Evolutionary conservation across 1,140 invertebrate genomes (phyloP).

Genomic region (Trachymyrmex cornetzi): DNA sequence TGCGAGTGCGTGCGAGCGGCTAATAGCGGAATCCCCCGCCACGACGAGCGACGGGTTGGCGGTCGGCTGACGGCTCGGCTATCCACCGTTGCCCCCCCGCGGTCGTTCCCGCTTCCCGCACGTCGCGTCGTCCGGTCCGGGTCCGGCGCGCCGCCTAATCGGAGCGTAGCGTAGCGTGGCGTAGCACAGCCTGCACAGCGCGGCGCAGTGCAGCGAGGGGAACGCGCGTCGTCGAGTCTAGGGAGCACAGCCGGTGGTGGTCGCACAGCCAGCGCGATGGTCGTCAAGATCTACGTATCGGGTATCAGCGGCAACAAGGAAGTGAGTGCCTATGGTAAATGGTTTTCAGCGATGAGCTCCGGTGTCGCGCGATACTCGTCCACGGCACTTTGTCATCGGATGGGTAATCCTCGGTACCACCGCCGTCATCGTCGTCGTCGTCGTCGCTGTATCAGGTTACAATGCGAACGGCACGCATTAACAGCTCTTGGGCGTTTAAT

Average conservation of each 20-base stretch:
- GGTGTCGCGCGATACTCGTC: conserved; percentile 14
- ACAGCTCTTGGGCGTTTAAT: neutral
- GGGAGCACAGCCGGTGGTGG: conserved; percentile 51
- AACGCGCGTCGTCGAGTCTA: conserved; percentile 39
- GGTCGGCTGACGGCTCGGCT: neutral
- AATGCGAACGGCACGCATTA: conserved; percentile 9
- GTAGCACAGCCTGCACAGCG: neutral
- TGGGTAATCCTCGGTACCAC: too few species aligned
- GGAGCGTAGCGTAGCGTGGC: conserved; percentile 28
- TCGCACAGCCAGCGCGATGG: conserved; percentile 88
- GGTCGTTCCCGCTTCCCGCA: neutral
- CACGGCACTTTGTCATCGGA: neutral
- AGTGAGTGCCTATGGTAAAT: conserved; percentile 87
- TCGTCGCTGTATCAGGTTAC: conserved; percentile 67
- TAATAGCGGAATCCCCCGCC: conserved; percentile 18
- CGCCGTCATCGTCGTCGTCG: conserved; percentile 11
- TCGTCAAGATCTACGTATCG: conserved; percentile 95
- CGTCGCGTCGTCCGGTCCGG: neutral
- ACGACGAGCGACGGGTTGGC: conserved; percentile 31
- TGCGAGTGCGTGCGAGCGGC: neutral
- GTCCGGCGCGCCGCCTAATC: conserved; percentile 39
- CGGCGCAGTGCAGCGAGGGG: conserved; percentile 20
- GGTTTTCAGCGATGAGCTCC: neutral
- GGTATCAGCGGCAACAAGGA: conserved; percentile 97
- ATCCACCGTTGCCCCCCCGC: neutral